Conservation (phyloP, 2,888 invertebrate genomes). For the Trissonchulus latispiculum region DNA sequence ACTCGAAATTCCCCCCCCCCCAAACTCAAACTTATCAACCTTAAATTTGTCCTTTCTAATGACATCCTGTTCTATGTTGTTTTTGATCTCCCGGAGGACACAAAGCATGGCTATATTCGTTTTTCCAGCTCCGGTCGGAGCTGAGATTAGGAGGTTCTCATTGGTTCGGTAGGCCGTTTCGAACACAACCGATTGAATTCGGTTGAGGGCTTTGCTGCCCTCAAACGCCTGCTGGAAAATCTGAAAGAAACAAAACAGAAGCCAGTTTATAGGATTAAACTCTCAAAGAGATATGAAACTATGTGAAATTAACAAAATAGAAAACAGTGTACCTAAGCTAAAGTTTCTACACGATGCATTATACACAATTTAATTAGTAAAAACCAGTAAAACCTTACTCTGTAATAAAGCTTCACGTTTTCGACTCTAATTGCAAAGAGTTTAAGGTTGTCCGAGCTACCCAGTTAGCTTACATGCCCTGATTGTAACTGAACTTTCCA, state of each 20-base stretch:
- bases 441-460: no score
- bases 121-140: slow-evolving; percentile 97
- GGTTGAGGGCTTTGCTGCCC: slow-evolving; percentile 72
- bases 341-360: background rate
- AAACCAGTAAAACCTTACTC: no score
- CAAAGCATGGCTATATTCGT: slow-evolving; percentile 93
- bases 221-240: slow-evolving; percentile 79
- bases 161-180: slow-evolving; percentile 88
- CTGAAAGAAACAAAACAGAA: slow-evolving; percentile 47
- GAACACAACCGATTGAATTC: slow-evolving; percentile 90
- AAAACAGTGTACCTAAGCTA: no score
- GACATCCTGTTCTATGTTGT: slow-evolving; percentile 65
- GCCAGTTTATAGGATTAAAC: no score
- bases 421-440: no score
- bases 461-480: no score
- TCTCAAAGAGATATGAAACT: no score
- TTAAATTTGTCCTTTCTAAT: slow-evolving; percentile 86
- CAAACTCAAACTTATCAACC: slow-evolving; percentile 48
- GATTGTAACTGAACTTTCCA: no score
- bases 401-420: no score
- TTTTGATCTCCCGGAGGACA: slow-evolving; percentile 77
- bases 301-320: no score
- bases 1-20: background rate
- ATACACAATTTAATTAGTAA: no score
- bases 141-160: slow-evolving; percentile 92